phyloP scores from a whole-genome alignment of 2,888 invertebrate genomes.

The Pimpla rufipes region DNA sequence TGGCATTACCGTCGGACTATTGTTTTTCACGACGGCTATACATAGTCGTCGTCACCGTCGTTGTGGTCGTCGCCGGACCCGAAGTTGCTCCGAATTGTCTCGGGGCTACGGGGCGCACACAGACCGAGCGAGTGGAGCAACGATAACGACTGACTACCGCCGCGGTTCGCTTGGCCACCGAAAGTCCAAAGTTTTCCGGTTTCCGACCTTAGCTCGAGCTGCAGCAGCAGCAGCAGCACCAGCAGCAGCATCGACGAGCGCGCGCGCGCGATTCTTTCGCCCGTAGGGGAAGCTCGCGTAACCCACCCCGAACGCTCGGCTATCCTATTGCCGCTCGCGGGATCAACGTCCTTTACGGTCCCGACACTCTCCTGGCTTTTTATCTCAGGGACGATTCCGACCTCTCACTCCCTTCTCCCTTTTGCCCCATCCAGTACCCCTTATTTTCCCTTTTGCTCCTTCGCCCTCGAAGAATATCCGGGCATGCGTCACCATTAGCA shows the following conservation, averaged over 20 bases:
- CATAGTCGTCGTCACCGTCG: constrained; percentile 8
- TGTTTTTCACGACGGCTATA: constrained; percentile 65
- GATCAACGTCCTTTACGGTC: constrained; percentile 57
- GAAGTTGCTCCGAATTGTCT: constrained; percentile 75
- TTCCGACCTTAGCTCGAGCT: constrained; percentile 56
- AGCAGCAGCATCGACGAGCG: constrained; percentile 36
- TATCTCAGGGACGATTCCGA: constrained; percentile 34
- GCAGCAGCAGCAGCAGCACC: constrained; percentile 7
- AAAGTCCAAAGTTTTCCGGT: constrained; percentile 66
- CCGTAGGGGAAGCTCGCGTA: constrained; percentile 26
- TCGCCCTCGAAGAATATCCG: constrained; percentile 5
- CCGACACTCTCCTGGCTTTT: constrained; percentile 39
- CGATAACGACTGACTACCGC: constrained; percentile 25
- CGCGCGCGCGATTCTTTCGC: constrained; percentile 10
- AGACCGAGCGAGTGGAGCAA: not conserved
- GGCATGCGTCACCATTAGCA: constrained; percentile 59
- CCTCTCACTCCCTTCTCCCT: constrained; percentile 25
- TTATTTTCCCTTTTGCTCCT: constrained; percentile 15
- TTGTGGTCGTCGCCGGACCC: constrained; percentile 59
- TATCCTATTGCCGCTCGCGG: constrained; percentile 49
- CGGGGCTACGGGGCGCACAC: constrained; percentile 28
- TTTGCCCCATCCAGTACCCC: not conserved
- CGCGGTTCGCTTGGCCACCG: constrained; percentile 22
- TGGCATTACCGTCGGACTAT: constrained; percentile 68
- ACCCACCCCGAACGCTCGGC: constrained; percentile 43